Base-by-base conservation (phyloP, 37 sponge, comb jelly and placozoan genomes). In the Haliclona indistincta region DNA sequence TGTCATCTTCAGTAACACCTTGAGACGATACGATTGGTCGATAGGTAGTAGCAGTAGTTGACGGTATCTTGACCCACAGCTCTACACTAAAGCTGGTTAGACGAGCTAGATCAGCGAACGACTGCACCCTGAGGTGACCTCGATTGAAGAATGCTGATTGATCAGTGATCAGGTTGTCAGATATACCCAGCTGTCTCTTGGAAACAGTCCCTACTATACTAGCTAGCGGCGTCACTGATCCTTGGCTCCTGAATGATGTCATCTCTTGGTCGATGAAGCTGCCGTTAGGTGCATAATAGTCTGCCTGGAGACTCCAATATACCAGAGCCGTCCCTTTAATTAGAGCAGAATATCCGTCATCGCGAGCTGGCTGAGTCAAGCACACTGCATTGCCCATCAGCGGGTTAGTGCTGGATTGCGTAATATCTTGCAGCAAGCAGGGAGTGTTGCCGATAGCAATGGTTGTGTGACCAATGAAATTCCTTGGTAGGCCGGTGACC, bases 291-390 rank as follows among this genome's bases (percentile, higher is more conserved):
- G 36, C 44, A 43, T 71, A 66, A 15, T 70, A 45, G 23, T 72
- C 74, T 26, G 64, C 13, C 44, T 93, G 90, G 38, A 91, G 43
- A 45, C 64, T 82, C 90, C 90, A 93, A 63, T 93, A 89, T 22
- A 77, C 83, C 34, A 84, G 44, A 10, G 90, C 65, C 2, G 67
- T 3, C 3, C 25, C 32, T 0, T 25, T 1, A 0, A 88, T 79
- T 33, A 93, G 19, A 0, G 94, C 78, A 2, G 89, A 85, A 54
- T 93, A 93, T 25, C 94, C 94, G 74, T 89, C 90, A 38, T 85
- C 84, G 19, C 40, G 19, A 38, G 84, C 75, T 44, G 66, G 26
- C 10, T 71, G 73, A 25, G 94, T 81, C 3, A 69, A 43, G 68
- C 94, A 93, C 2, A 56, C 66, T 0, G 89, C 19, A 28, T 58